These are phyloP conservation scores for Keiferia lycopersicella DNA, from an alignment of 2,888 invertebrate genomes.

Conservation along the genomic window DNA sequence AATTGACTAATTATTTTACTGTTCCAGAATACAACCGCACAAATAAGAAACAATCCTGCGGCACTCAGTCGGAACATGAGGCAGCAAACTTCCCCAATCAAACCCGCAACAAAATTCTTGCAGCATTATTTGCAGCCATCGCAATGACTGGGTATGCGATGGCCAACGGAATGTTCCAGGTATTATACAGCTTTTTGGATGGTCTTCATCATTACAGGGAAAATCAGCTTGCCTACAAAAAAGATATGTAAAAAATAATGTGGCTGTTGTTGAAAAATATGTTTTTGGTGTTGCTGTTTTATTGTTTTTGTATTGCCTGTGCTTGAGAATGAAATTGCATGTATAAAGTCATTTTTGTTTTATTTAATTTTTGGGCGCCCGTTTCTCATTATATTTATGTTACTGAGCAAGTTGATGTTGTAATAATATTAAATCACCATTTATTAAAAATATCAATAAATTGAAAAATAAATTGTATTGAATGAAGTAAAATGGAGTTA, in stretches of 20 bases:
- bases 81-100: conserved; percentile 84
- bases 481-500: no score
- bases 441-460: no score
- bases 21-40: conserved; percentile 66
- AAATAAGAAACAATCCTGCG: conserved; percentile 67
- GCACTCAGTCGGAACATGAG: conserved; percentile 78
- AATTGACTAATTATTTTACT: no score
- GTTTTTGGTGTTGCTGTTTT: not conserved
- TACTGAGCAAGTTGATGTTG: not conserved
- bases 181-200: conserved; percentile 40
- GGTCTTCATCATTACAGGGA: not conserved
- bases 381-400: not conserved
- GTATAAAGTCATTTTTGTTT: not conserved
- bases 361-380: not conserved
- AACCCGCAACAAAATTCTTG: conserved; percentile 85
- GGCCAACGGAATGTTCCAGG: conserved; percentile 85
- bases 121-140: conserved; percentile 84
- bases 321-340: not conserved
- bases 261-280: no score
- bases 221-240: no score
- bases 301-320: not conserved
- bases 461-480: no score
- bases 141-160: conserved; percentile 88
- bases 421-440: not conserved
- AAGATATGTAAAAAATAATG: no score